These are phyloP conservation scores for Nycteola revayana DNA, from an alignment of 2,888 invertebrate genomes.

Conservation along the genomic window DNA sequence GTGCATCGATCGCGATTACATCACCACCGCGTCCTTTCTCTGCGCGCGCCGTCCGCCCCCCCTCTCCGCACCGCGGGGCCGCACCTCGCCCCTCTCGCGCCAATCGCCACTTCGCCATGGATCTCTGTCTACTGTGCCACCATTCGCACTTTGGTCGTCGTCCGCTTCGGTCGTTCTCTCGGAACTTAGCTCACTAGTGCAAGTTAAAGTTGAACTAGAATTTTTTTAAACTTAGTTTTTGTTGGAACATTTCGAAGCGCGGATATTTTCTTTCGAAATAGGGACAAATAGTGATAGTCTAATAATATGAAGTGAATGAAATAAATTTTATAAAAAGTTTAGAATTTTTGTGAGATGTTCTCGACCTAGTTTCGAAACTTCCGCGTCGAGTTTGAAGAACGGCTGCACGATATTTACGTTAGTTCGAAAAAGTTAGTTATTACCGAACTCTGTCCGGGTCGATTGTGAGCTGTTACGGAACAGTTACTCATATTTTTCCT, in stretches of 20 bases:
- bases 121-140: conserved; percentile 58
- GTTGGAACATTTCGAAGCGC: conserved; percentile 32
- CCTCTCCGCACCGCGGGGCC: conserved; percentile 33
- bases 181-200: conserved; percentile 41
- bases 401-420: conserved; percentile 46
- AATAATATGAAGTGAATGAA: conserved; percentile 45
- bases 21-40: conserved; percentile 78
- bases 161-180: conserved; percentile 53
- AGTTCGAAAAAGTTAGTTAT: conserved; percentile 23
- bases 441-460: conserved; percentile 29
- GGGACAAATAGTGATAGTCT: conserved; percentile 43
- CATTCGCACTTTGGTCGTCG: conserved; percentile 74
- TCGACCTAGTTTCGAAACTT: conserved; percentile 71
- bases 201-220: conserved; percentile 56
- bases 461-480: conserved; percentile 32
- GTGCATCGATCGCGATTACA: conserved; percentile 81
- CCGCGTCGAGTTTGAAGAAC: conserved; percentile 66
- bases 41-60: conserved; percentile 71
- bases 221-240: conserved; percentile 45
- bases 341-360: conserved; percentile 52
- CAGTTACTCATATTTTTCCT: conserved; percentile 47
- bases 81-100: conserved; percentile 50
- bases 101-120: conserved; percentile 56
- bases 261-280: conserved; percentile 30
- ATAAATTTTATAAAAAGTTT: conserved; percentile 27